These are phyloP conservation scores for Felis chaus DNA, from an alignment of 2,113 vertebrate species.

Conservation along the genomic window DNA sequence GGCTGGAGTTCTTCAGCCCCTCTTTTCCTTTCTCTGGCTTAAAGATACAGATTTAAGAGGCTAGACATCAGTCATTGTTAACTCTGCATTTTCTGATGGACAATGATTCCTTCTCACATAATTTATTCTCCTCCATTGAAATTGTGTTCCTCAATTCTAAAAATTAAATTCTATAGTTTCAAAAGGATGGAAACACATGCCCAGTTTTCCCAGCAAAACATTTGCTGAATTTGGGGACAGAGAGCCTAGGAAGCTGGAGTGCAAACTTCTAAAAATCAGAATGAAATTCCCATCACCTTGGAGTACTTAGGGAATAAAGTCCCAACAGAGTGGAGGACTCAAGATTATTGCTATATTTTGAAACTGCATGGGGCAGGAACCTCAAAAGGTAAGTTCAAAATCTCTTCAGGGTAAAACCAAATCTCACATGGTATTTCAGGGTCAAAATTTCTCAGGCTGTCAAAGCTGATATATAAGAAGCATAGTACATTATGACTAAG, in stretches of 20 bases:
- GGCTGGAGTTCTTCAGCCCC: slow-evolving; percentile 48
- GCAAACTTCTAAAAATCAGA: neutral
- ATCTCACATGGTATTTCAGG: neutral
- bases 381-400: slow-evolving; percentile 1
- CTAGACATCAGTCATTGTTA: slow-evolving; percentile 54
- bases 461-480: neutral
- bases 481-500: neutral
- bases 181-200: neutral
- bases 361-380: neutral
- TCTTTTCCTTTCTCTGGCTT: slow-evolving; percentile 44
- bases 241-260: neutral
- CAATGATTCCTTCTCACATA: neutral
- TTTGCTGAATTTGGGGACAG: neutral
- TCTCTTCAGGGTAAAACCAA: neutral
- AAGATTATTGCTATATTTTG: neutral
- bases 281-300: neutral
- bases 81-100: neutral
- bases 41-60: slow-evolving; percentile 49
- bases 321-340: neutral
- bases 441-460: neutral
- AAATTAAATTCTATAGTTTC: neutral
- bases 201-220: neutral
- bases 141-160: neutral
- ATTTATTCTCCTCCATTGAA: neutral
- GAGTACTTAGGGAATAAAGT: neutral